Base-by-base conservation (phyloP, 64 coral and sea anemone species). In the Hydrozoanthus tunicans region DNA sequence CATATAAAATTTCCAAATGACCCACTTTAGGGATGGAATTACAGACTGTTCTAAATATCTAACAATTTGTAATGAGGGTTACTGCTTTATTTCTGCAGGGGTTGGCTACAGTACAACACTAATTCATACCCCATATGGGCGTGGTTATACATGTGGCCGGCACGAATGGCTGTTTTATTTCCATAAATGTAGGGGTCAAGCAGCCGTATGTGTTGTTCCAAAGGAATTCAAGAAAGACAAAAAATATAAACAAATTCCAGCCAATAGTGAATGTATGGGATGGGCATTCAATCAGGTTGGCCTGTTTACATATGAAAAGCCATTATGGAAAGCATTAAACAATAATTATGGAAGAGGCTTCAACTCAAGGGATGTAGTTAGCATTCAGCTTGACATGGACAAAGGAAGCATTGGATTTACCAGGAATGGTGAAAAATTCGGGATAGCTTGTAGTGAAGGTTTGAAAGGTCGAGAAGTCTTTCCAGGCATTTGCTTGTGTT, bases 91-190 rank as follows among this genome's bases (percentile, higher is more conserved):
- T 78, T 77, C 78, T 62, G 72, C 70, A 94, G 93, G 93, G 12
- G 63, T 89, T 68, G 92, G 92, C 68, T 97, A 94, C 73, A 97
- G 95, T 77, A 97, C 95, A 81, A 97, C 95, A 3, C 61, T 97
- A 54, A 94, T 97, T 56, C 74, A 81, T 25, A 94, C 95, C 17
- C 95, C 95, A 62, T 93, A 83, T 90, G 92, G 92, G 7, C 90
- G 7, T 80, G 95, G 95, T 20, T 97, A 97, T 60, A 94, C 83
- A 0, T 43, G 27, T 58, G 95, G 95, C 7, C 94, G 92, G 64
- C 95, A 97, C 57, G 95, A 97, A 59, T 97, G 95, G 95, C 85
- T 97, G 75, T 97, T 97, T 20, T 97, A 97, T 59, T 97, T 94
- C 77, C 89, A 94, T 60, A 89, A 92, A 78, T 97, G 95, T 55